phyloP scores from a whole-genome alignment of 2,888 invertebrate species.

The Philaethria dido region DNA sequence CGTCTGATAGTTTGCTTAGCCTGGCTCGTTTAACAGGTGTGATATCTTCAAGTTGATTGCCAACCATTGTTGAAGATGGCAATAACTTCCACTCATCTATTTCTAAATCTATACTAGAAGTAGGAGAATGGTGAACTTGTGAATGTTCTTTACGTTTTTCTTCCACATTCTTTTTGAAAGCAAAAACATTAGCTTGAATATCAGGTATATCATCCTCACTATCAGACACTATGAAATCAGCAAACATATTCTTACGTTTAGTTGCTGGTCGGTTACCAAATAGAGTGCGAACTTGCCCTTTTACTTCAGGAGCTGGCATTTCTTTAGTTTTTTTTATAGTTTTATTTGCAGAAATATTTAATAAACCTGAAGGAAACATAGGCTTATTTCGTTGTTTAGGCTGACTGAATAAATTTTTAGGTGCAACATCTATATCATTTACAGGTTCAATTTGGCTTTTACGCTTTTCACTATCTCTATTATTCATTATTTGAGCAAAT shows the following conservation, averaged over 20 bases:
- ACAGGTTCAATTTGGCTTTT: slow-evolving; percentile 54
- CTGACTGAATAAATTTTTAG: slow-evolving; percentile 62
- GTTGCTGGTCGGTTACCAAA: slow-evolving; percentile 59
- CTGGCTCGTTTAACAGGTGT: slow-evolving; percentile 59
- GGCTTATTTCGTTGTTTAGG: slow-evolving; percentile 56
- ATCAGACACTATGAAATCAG: slow-evolving; percentile 67
- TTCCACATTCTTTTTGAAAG: slow-evolving; percentile 55
- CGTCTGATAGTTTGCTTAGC: slow-evolving; percentile 57
- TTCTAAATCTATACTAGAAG: slow-evolving; percentile 67
- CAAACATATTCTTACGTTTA: slow-evolving; percentile 71
- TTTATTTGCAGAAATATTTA: slow-evolving; percentile 63
- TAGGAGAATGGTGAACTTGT: slow-evolving; percentile 54
- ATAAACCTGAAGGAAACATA: slow-evolving; percentile 62
- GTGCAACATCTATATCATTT: slow-evolving; percentile 54
- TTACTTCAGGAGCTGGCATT: slow-evolving; percentile 48
- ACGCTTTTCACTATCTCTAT: slow-evolving; percentile 59
- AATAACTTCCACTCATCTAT: slow-evolving; percentile 71
- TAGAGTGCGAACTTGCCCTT: slow-evolving; percentile 57
- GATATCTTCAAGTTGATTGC: slow-evolving; percentile 56
- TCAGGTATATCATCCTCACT: slow-evolving; percentile 72
- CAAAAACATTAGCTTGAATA: slow-evolving; percentile 64
- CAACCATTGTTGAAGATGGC: slow-evolving; percentile 78
- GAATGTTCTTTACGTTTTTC: slow-evolving; percentile 48
- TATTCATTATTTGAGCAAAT: slow-evolving; percentile 55
- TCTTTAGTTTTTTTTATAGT: slow-evolving; percentile 63